Evolutionary conservation across 2,113 vertebrate species (phyloP), one percentile per base, ranked within the genome.

Genomic region (Callopanchax toddi): DNA sequence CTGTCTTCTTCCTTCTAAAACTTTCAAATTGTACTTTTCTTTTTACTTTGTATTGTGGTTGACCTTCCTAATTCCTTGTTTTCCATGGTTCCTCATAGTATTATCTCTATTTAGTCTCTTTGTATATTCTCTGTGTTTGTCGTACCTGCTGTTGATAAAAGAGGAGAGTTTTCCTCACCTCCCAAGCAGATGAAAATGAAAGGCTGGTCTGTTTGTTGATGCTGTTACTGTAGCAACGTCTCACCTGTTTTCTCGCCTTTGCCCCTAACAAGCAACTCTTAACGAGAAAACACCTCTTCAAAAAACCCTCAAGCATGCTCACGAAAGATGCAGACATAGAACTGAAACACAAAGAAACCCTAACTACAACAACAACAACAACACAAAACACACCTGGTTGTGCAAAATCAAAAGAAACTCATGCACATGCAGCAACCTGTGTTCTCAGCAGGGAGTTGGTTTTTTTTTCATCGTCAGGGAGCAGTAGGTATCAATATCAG

Each of bases 401-500:
- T 26, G 37, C 3, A 3, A 55, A 67, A 76, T 76, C 74, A 82
- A 71, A 74, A 53, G 67, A 17, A 22, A 51, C 60, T 25, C 50
- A 17, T 53, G 37, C 60, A 43, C 45, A 54, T 36, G 36, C 43
- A 68, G 57, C 54, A 50, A 68, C 11, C 53, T 54, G 71, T 55
- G 70, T 58, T 80, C 51, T 32, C 74, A 62, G 77, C 77, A 66
- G 73, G 74, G 65, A 67, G 75, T 74, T 44, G 29, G 55, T 18
- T 67, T 59, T 68, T 86, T 73, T 86, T 86, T 89, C 89, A 90
- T 71, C 76, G 90, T 95, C 94, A 95, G 95, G 94, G 95, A 91
- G 91, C 89, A 89, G 90, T 92, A 93, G 89, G 86, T 95, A 95
- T 94, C 92, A 93, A 93, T 95, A 95, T 94, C 92, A 94, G 94